Evolutionary conservation across 2,113 vertebrate genomes (phyloP).

Genomic region (Anguilla japonica): DNA sequence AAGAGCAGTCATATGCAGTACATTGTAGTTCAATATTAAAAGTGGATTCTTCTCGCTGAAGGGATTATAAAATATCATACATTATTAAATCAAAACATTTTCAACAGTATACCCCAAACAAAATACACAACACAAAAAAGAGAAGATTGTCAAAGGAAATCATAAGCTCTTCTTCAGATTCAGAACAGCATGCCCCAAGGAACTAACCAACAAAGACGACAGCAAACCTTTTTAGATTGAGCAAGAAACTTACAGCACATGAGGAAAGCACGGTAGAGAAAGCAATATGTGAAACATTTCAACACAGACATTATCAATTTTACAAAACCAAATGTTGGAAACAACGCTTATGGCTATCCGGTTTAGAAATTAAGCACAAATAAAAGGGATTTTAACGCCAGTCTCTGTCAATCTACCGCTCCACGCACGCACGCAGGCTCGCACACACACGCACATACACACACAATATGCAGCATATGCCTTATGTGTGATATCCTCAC

Average conservation of each 20-base stretch:
- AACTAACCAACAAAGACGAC: conserved; percentile 26
- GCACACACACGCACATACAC: not conserved
- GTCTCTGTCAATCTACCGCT: not conserved
- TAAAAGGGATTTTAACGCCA: not conserved
- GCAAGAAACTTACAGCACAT: not conserved
- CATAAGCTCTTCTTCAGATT: conserved; percentile 48
- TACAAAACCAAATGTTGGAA: not conserved
- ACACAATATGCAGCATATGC: not conserved
- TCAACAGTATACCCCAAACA: conserved; percentile 38
- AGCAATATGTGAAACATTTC: not conserved
- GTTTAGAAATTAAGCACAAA: not conserved
- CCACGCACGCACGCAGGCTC: not conserved
- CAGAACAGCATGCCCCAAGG: conserved; percentile 58
- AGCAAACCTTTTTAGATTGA: conserved; percentile 2
- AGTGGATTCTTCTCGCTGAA: conserved; percentile 32
- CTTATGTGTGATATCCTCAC: not conserved
- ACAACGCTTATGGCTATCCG: not conserved
- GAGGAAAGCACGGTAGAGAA: not conserved
- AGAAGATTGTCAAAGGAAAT: conserved; percentile 62
- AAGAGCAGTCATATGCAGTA: conserved; percentile 24
- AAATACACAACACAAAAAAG: conserved; percentile 44
- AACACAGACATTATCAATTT: not conserved
- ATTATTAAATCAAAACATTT: conserved; percentile 31
- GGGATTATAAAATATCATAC: conserved; percentile 35
- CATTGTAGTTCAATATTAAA: conserved; percentile 23